Evolutionary conservation across 1,140 invertebrate species (phyloP), one percentile per base, ranked within the genome.

Genomic region (Limonius californicus): DNA sequence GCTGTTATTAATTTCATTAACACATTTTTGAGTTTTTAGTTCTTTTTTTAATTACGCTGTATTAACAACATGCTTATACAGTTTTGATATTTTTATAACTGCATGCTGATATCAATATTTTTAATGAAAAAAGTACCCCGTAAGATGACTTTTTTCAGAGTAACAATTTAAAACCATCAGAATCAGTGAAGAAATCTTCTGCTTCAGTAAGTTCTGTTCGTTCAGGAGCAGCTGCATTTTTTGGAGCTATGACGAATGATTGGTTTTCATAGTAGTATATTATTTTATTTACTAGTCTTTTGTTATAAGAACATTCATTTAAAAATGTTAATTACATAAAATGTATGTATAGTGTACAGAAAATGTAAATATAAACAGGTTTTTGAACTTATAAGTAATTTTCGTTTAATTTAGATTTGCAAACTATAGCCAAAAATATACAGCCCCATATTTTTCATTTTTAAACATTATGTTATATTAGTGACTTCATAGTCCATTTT

Each of bases 241-340:
- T 90, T 71, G 88, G 87, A 21, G 86, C 85, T 1, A 88, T 91
- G 84, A 87, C 88, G 2, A 87, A 85, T 12, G 89, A 90, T 72
- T 90, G 89, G 88, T 90, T 90, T 61, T 76, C 73, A 66, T 75
- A 76, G 66, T 19, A 50, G 15, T 50, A n/a, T 21, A 11, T 50
- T 50, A 50, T 2, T 50, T 18, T 21, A 7, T 45, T 45, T 45
- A 45, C n/a, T n/a, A n/a, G n/a, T n/a, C n/a, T n/a, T n/a, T n/a
- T n/a, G n/a, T n/a, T n/a, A n/a, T n/a, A n/a, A n/a, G n/a, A 45
- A 45, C 3, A 45, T n/a, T 45, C 4, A 45, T 45, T 32, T 32
- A 32, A 32, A 11, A 4, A 32, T 32, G 4, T 4, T 32, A 32
- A n/a, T n/a, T n/a, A n/a, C n/a, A n/a, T n/a, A n/a, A n/a, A n/a